Percentiles rank a stretch among this genome's conserved stretches.
phyloP scores from a whole-genome alignment of 37 sponge, comb jelly and placozoan genomes.

The Geodia barretti region DNA sequence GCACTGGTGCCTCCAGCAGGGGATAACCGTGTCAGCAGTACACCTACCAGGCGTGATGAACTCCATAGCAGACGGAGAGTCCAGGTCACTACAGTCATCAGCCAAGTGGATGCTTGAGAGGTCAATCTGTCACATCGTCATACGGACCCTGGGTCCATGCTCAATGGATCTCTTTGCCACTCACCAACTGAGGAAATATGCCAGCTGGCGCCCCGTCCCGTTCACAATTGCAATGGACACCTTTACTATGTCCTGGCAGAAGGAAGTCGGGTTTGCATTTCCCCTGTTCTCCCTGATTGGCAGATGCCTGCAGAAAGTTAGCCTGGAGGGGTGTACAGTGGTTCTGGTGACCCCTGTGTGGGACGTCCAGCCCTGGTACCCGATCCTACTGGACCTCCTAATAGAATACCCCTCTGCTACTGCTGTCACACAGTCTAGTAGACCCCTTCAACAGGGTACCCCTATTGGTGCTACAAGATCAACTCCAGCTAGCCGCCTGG shows the following conservation, averaged over 20 bases:
- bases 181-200: constrained; percentile 39
- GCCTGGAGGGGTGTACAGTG: constrained; percentile 6
- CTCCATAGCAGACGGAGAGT: constrained; percentile 27
- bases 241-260: constrained; percentile 20
- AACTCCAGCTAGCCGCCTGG: constrained; percentile 42
- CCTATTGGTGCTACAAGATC: background rate
- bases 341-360: constrained; percentile 41
- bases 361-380: constrained; percentile 46
- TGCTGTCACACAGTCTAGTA: constrained; percentile 9
- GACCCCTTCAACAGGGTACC: constrained; percentile 15
- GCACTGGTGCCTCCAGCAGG: constrained; percentile 59
- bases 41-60: constrained; percentile 50
- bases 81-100: constrained; percentile 10
- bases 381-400: constrained; percentile 33
- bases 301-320: constrained; percentile 38
- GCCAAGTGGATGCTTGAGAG: constrained; percentile 43
- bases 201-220: constrained; percentile 65
- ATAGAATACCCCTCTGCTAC: constrained; percentile 17
- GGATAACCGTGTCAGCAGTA: constrained; percentile 38
- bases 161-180: constrained; percentile 51
- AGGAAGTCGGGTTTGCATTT: constrained; percentile 37
- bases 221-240: constrained; percentile 39
- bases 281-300: constrained; percentile 58
- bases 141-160: constrained; percentile 19
- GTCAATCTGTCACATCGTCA: background rate